phyloP scores from a whole-genome alignment of 2,113 vertebrate genomes.

The Cariama cristata region DNA sequence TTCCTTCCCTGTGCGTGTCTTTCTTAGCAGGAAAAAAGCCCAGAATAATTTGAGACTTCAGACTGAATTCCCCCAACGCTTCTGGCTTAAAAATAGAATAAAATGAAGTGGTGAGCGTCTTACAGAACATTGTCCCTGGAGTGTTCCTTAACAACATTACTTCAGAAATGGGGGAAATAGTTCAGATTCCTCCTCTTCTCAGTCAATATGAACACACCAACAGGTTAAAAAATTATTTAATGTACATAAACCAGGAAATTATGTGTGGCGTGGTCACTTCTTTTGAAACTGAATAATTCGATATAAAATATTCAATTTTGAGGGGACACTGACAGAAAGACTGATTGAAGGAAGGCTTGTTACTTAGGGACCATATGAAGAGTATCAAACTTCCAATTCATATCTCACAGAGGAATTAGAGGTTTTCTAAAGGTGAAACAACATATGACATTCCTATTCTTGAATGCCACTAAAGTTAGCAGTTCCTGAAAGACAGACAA shows the following conservation, averaged over 20 bases:
- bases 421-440: constrained; percentile 13
- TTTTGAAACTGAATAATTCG: background rate
- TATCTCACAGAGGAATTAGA: constrained; percentile 6
- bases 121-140: background rate
- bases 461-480: background rate
- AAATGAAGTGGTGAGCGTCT: background rate
- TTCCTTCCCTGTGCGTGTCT: too few relatives aligned
- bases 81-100: background rate
- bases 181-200: background rate
- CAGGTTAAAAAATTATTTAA: background rate
- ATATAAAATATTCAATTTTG: background rate
- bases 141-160: background rate
- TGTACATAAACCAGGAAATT: constrained; percentile 16
- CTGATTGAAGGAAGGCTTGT: background rate
- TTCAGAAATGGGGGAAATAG: background rate
- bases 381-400: background rate
- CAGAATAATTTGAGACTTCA: background rate
- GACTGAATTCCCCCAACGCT: background rate
- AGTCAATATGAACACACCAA: background rate
- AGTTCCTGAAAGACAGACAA: background rate
- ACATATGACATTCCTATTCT: background rate
- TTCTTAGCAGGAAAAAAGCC: background rate
- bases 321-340: background rate
- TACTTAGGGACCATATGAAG: background rate
- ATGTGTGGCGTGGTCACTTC: background rate